Evolutionary conservation across 1,140 invertebrate genomes (phyloP).

Genomic region (Coenobita brevimanus): DNA sequence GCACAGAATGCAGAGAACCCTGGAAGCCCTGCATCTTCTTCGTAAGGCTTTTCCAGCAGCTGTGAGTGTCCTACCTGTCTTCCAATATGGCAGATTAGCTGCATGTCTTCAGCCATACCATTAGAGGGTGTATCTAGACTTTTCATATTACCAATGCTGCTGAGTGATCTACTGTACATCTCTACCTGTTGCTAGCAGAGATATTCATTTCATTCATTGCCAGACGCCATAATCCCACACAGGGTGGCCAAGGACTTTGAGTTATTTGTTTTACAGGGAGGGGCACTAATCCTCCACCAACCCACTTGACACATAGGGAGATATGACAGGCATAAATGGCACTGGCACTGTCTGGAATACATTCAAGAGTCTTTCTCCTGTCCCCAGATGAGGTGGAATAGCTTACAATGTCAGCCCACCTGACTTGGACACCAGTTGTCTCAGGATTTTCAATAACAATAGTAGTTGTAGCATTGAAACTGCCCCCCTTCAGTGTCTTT

Average conservation of each 20-base stretch:
- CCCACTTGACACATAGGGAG: too few relatives aligned
- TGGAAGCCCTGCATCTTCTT: background rate
- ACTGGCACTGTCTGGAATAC: background rate
- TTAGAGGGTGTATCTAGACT: background rate
- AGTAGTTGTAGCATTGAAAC: background rate
- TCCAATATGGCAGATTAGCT: background rate
- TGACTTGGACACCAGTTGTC: background rate
- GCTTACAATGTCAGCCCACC: background rate
- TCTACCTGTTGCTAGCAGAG: background rate
- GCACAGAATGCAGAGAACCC: constrained; percentile 26
- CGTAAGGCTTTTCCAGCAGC: background rate
- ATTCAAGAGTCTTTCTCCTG: background rate
- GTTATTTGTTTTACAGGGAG: too few relatives aligned
- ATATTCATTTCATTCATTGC: too few relatives aligned
- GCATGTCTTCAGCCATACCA: background rate
- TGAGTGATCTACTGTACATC: background rate
- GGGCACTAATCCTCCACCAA: too few relatives aligned
- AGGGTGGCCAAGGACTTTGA: too few relatives aligned
- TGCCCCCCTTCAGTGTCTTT: constrained; percentile 1
- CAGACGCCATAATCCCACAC: too few relatives aligned
- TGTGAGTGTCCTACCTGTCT: constrained; percentile 16
- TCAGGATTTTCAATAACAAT: background rate
- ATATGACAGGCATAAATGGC: background rate
- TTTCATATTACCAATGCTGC: background rate
- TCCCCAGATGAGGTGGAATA: background rate